Evolutionary conservation across 1,140 invertebrate species (phyloP), one percentile per base, ranked within the genome.

Genomic region (Papilio polytes): DNA sequence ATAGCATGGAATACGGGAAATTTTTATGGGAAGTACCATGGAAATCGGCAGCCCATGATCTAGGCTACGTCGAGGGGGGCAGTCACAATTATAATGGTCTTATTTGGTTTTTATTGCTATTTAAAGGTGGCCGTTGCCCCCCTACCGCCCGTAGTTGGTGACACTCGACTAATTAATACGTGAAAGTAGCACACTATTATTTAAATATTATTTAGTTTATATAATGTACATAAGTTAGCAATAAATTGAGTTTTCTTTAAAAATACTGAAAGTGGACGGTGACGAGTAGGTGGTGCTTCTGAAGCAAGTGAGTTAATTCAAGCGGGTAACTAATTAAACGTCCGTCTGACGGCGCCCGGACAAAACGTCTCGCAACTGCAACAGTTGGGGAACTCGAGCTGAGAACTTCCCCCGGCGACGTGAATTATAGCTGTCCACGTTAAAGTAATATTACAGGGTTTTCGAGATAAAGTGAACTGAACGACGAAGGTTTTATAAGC

Each of bases 311-410:
- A 80, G 82, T 85, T 82, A 86, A 86, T 84, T 81, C 82, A 72
- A 80, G 70, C 81, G 80, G 53, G 77, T 78, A 85, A 85, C 81
- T 86, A 87, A 84, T 83, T 83, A 86, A 86, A 88, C 80, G 80
- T 80, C 84, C 80, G 80, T 66, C 74, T 76, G 46, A 80, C 48
- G 72, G 79, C 51, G 66, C 31, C 70, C 36, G 74, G 79, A 82
- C 74, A 80, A 80, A 76, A 80, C 72, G 76, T 46, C 48, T 78
- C 46, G 41, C 31, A 74, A 74, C 72, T 74, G 72, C 73, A 48
- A 22, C 73, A 48, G 46, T 51, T 51, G 12, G 46, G 44, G 44
- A 51, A 74, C 70, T 73, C n/a, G 70, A 73, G 70, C 18, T 73
- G 70, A 41, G 70, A 73, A 73, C 70, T 73, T 44, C 70, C n/a